Evolutionary conservation across 1,140 invertebrate genomes (phyloP).

Genomic region (Whitmania pigra): DNA sequence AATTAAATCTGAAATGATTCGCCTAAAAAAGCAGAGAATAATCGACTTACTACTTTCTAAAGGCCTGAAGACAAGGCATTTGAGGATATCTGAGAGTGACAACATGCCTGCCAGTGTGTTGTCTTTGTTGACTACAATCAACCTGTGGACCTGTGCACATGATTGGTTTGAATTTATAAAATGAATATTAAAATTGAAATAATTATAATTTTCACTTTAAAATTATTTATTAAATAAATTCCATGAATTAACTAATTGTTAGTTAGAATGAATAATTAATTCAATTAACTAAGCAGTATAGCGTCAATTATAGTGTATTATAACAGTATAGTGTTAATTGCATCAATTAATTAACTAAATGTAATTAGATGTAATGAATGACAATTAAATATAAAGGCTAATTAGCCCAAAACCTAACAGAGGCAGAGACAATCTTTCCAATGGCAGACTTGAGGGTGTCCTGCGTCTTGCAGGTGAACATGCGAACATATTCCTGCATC

Average conservation of each 20-base stretch:
- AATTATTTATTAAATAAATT: neutral
- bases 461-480: neutral
- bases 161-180: neutral
- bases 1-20: too few species aligned
- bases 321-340: too few species aligned
- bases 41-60: neutral
- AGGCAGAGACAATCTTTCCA: neutral
- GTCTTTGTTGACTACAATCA: slow-evolving; percentile 82
- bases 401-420: neutral
- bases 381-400: neutral
- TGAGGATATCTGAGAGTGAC: slow-evolving; percentile 79
- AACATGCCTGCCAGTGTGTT: slow-evolving; percentile 86
- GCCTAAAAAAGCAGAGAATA: too few species aligned
- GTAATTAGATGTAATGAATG: neutral
- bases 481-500: neutral
- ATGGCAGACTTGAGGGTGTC: neutral
- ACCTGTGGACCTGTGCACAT: slow-evolving; percentile 66
- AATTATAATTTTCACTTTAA: neutral
- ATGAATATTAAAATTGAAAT: neutral
- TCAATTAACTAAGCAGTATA: too few species aligned
- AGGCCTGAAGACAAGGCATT: slow-evolving; percentile 26
- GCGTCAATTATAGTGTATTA: too few species aligned
- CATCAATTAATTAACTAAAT: too few species aligned
- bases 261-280: too few species aligned
- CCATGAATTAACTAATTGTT: neutral